Percentiles rank a stretch among this genome's conserved stretches.
These are phyloP conservation scores for Laterallus jamaicensis DNA, from an alignment of 2,113 vertebrate species.

Conservation along the genomic window DNA sequence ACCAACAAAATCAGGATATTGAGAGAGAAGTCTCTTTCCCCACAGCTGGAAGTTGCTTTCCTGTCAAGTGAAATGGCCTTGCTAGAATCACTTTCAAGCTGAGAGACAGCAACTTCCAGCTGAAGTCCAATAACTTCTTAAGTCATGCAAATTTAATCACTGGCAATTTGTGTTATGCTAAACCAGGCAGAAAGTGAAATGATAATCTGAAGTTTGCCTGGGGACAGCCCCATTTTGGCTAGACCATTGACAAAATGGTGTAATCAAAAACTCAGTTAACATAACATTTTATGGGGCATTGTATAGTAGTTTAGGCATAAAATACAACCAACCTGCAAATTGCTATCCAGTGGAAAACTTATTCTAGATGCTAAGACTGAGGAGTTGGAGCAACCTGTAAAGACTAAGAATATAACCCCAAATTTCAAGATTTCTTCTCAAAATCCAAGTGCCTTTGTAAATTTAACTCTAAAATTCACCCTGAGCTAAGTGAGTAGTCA, in stretches of 20 bases:
- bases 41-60: constrained; percentile 37
- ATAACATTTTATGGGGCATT: constrained; percentile 35
- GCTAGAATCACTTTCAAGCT: constrained; percentile 54
- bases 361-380: background rate
- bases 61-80: constrained; percentile 8
- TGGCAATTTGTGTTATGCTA: constrained; percentile 53
- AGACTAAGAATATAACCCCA: background rate
- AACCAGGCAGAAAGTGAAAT: constrained; percentile 62
- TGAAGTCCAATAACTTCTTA: constrained; percentile 64
- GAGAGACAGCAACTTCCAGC: constrained; percentile 51
- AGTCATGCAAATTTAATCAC: constrained; percentile 62
- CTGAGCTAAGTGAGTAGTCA: background rate
- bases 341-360: constrained; percentile 8
- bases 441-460: background rate
- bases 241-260: constrained; percentile 19
- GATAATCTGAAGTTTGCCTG: constrained; percentile 39
- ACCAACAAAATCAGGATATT: background rate
- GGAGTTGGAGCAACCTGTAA: background rate
- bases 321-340: constrained; percentile 50
- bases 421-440: background rate
- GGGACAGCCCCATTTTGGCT: constrained; percentile 45
- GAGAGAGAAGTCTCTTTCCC: constrained; percentile 2
- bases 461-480: background rate
- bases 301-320: constrained; percentile 44
- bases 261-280: constrained; percentile 61